Evolutionary conservation across 2,113 vertebrate species (phyloP), one percentile per base, ranked within the genome.

Genomic region (Antechinus flavipes): DNA sequence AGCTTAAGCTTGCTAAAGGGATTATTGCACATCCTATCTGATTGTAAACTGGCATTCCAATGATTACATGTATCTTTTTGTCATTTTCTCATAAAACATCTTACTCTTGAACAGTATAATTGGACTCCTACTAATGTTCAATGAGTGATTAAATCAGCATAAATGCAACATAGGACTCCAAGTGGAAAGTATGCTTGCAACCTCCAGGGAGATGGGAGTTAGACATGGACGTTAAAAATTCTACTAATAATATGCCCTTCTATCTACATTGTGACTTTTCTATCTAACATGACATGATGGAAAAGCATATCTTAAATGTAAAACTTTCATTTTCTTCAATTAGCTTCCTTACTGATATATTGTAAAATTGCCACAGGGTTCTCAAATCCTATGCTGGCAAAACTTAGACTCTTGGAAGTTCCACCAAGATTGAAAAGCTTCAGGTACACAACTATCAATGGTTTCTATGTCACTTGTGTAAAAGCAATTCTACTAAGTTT

Each of bases 1-100:
- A 98, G 98, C 98, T 98, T 99, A 98, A 99, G 98, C 98, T 99
- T 98, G 98, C 98, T 98, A 98, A 99, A 99, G 98, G 98, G 98
- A 99, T 98, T 99, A 99, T 98, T 98, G 98, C 96, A 98, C 97
- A 98, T 98, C 98, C 98, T 98, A 98, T 98, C 98, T 98, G 98
- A 99, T 98, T 98, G 98, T 98, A 99, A 99, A 98, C 98, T 97
- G 98, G 97, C 96, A 98, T 98, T 98, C 98, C 98, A 98, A 98
- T 98, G 98, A 98, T 98, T 98, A 98, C 98, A 98, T 98, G 98
- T 98, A 98, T 98, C 98, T 98, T 98, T 99, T 98, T 98, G 98
- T 99, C 98, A 98, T 98, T 98, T 98, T 97, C 98, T 99, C 94
- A 30, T 98, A 98, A 98, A 98, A 98, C 97, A 98, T 99, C 98